phyloP scores from a whole-genome alignment of 2,888 invertebrate species.

The Diabrotica balteata region DNA sequence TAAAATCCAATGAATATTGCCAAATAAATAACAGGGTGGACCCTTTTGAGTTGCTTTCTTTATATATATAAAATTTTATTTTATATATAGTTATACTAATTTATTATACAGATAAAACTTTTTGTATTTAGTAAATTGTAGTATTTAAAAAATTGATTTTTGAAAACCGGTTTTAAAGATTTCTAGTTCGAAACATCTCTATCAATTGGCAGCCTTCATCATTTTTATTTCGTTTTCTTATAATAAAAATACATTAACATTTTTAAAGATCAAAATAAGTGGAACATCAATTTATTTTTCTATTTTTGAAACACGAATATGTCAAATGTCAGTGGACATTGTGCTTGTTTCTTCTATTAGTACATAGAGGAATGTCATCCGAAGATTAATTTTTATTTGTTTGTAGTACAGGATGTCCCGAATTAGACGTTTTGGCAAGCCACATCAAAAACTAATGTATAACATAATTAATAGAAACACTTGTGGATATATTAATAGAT shows the following conservation, averaged over 20 bases:
- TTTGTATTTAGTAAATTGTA: too few species aligned
- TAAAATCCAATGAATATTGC: too few species aligned
- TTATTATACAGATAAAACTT: too few species aligned
- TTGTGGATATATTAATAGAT: background rate
- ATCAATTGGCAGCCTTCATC: slow-evolving; percentile 1
- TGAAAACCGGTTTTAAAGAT: too few species aligned
- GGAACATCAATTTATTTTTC: slow-evolving; percentile 24
- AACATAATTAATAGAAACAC: background rate
- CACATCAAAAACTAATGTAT: too few species aligned
- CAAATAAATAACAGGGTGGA: too few species aligned
- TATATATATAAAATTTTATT: too few species aligned
- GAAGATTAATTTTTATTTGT: background rate
- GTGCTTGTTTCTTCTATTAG: background rate
- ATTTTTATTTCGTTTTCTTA: background rate
- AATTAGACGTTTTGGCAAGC: slow-evolving; percentile 3
- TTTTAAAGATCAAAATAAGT: slow-evolving; percentile 22
- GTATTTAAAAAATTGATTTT: too few species aligned
- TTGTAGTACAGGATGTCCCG: slow-evolving; percentile 2
- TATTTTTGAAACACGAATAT: slow-evolving; percentile 11
- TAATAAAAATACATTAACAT: slow-evolving; percentile 25
- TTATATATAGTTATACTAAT: too few species aligned
- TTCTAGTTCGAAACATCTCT: too few species aligned
- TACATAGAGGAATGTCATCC: background rate
- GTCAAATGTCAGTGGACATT: slow-evolving; percentile 3
- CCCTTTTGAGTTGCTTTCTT: too few species aligned